Base-by-base conservation (phyloP, 2,888 invertebrate species). In the Hyalella azteca region DNA sequence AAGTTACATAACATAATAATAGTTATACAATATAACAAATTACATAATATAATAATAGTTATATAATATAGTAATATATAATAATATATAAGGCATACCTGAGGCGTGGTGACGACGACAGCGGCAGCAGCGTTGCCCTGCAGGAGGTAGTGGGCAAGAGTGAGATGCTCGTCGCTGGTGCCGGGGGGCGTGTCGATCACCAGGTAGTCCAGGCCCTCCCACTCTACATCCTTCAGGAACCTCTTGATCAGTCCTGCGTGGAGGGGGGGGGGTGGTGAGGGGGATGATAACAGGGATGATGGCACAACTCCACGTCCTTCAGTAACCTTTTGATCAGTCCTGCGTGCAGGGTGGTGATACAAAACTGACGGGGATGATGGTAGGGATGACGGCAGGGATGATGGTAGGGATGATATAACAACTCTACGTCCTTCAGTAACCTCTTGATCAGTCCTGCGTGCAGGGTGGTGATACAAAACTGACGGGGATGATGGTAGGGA, bases 221-320 rank as follows among this genome's bases (percentile, higher is more conserved):
- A 98, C 88, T 97, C 96, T 36, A 98, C 97, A 89, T 98, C 96
- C 85, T 93, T 93, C 49, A 98, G 89, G 89, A 98, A 98, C 89
- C 98, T 97, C 80, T 93, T 93, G 86, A 98, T 97, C 93, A 98
- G 94, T 76, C 94, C 94, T 93, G 86, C 5, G 39, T n/a, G 59
- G 5, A 59, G 26, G 49, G 3, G 49, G 49, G 19, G 45, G 11
- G 45, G 13, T 45, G 45, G n/a, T n/a, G n/a, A n/a, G n/a, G n/a
- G n/a, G n/a, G n/a, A n/a, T n/a, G n/a, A n/a, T n/a, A n/a, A n/a
- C n/a, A n/a, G n/a, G n/a, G n/a, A n/a, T n/a, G n/a, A n/a, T n/a
- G n/a, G n/a, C n/a, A n/a, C 98, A 98, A 98, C 88, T 97, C 96
- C 36, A 98, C 97, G 89, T 98, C 96, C 85, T 93, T 93, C 49